Conservation (phyloP, 2,113 vertebrate genomes). For the Tenebrosternarchus preto region DNA sequence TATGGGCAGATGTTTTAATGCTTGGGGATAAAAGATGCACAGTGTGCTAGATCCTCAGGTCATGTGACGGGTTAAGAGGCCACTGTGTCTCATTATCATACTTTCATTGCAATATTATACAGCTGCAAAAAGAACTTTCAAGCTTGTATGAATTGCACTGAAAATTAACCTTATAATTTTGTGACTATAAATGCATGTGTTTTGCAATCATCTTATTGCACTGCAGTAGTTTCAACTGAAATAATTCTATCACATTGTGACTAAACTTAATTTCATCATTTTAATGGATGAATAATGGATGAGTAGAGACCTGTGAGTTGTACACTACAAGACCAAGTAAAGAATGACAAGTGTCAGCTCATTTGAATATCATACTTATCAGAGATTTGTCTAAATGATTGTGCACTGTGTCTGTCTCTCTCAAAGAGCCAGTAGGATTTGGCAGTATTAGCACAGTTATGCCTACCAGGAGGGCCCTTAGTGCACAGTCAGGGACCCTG, state of each 20-base stretch:
- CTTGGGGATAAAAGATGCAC: too few relatives aligned
- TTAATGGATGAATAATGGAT: background rate
- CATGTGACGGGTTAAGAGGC: too few relatives aligned
- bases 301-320: background rate
- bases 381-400: background rate
- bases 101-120: too few relatives aligned
- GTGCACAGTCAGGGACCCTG: background rate
- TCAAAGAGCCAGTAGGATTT: background rate
- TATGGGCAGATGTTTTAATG: background rate
- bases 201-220: background rate
- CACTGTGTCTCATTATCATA: too few relatives aligned
- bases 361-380: constrained; percentile 13
- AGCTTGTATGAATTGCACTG: too few relatives aligned
- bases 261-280: too few relatives aligned
- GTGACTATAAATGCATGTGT: too few relatives aligned
- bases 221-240: background rate
- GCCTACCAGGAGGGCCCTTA: background rate
- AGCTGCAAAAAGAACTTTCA: too few relatives aligned
- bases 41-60: too few relatives aligned
- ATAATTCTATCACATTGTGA: too few relatives aligned
- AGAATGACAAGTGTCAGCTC: background rate
- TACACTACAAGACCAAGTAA: background rate
- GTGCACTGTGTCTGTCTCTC: background rate
- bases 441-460: constrained; percentile 6
- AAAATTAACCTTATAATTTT: too few relatives aligned